A percentile compares a stretch with the other conserved stretches of the same genome.
Evolutionary conservation across 2,113 vertebrate species (phyloP).

Genomic region (Tragelaphus imberbis): DNA sequence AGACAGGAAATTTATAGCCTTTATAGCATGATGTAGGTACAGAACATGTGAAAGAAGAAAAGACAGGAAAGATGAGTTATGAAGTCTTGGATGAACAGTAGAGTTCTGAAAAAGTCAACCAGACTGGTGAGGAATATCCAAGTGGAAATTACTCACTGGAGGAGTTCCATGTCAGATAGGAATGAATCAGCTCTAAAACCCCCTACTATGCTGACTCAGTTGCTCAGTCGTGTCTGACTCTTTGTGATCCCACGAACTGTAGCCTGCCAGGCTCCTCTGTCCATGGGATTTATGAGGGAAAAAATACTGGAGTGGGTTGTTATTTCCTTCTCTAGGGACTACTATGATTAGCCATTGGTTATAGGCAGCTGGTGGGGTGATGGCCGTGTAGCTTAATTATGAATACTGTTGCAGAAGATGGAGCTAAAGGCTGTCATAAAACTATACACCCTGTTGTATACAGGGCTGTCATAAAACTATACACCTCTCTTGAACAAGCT

Average conservation of each 20-base stretch:
- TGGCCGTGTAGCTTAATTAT: not conserved
- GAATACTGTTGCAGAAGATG: not conserved
- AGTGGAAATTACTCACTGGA: not conserved
- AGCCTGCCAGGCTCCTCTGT: accelerated
- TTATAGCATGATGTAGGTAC: not conserved
- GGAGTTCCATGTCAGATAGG: not conserved
- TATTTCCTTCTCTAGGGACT: not conserved
- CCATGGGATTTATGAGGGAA: not conserved
- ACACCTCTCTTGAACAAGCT: not conserved
- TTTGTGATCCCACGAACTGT: not conserved
- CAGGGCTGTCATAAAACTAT: not conserved
- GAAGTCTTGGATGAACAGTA: not conserved
- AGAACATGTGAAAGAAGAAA: not conserved
- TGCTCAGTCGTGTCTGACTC: not conserved
- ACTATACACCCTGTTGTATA: not conserved
- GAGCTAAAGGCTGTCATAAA: not conserved
- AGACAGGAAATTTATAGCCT: not conserved
- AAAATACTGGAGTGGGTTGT: not conserved
- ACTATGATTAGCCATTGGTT: not conserved
- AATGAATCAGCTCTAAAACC: not conserved
- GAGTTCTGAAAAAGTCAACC: not conserved
- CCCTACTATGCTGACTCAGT: not conserved
- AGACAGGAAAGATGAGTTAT: not conserved
- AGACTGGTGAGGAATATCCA: not conserved
- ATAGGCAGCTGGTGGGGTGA: not conserved